Evolutionary conservation across 2,113 vertebrate genomes (phyloP).

Genomic region (Porphyrio hochstetteri): DNA sequence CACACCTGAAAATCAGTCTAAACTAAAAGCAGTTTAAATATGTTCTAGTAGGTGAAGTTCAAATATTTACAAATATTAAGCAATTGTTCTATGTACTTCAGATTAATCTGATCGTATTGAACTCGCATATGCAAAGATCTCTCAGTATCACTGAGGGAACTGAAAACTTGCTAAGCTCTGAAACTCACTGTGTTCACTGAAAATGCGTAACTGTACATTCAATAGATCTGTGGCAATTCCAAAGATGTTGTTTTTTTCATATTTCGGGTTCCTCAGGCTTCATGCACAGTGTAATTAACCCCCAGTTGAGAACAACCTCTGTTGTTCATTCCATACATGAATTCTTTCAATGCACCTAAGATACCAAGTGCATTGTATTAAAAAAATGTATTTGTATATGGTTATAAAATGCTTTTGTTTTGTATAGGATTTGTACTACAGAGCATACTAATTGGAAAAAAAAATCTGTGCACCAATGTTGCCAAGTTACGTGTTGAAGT

Average conservation of each 20-base stretch:
- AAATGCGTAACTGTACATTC: not conserved
- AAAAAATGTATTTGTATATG: not conserved
- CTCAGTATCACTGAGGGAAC: not conserved
- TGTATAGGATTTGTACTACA: not conserved
- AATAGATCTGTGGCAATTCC: not conserved
- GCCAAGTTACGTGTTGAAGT: not conserved
- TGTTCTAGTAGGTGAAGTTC: slow-evolving; percentile 14
- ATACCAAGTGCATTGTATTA: not conserved
- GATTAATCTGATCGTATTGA: not conserved
- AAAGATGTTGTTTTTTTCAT: not conserved
- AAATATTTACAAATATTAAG: slow-evolving; percentile 60
- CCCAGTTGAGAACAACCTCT: not conserved
- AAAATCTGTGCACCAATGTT: not conserved
- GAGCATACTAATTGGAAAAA: not conserved
- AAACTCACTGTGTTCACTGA: not conserved
- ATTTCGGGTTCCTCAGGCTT: not conserved
- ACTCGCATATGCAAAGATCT: not conserved
- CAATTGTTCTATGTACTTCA: not conserved
- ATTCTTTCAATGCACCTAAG: not conserved
- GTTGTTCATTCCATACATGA: not conserved
- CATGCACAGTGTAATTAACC: not conserved
- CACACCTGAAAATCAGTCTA: slow-evolving; percentile 55
- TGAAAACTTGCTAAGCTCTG: not conserved
- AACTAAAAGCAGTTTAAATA: slow-evolving; percentile 39
- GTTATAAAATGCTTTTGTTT: slow-evolving; percentile 14